These are phyloP conservation scores for Naso thynnoides DNA, from an alignment of 2,797 vertebrate species.

Conservation along the genomic window DNA sequence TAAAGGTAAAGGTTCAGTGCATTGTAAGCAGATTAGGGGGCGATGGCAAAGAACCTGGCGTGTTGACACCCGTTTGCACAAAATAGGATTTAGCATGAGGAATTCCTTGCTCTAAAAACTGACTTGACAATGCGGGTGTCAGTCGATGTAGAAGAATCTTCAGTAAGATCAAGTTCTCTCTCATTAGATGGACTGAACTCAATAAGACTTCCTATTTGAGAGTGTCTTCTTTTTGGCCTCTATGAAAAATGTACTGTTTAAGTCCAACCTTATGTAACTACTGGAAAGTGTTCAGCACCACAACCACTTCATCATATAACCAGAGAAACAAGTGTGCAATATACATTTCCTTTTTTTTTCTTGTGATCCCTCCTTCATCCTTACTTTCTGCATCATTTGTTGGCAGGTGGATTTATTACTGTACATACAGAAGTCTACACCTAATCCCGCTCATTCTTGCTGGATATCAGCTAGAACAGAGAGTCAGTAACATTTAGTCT, in stretches of 20 bases:
- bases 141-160: not conserved
- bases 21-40: not conserved
- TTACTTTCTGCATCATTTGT: not conserved
- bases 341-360: not conserved
- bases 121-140: not conserved
- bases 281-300: not conserved
- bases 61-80: not conserved
- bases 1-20: not conserved
- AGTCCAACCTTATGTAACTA: not conserved
- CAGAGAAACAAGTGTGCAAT: not conserved
- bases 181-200: slow-evolving; percentile 2
- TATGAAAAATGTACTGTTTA: not conserved
- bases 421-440: not conserved
- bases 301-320: not conserved
- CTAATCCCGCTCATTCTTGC: not conserved
- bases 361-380: not conserved
- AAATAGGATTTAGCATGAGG: not conserved
- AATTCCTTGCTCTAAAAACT: not conserved
- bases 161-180: not conserved
- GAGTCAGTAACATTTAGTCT: not conserved
- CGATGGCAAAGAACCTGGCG: not conserved
- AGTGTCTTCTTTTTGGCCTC: not conserved
- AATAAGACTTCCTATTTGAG: not conserved
- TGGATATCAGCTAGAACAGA: not conserved
- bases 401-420: not conserved